Evolutionary conservation across 2,888 invertebrate genomes (phyloP), one percentile per base, ranked within the genome.

Genomic region (Caenorhabditis sp.): DNA sequence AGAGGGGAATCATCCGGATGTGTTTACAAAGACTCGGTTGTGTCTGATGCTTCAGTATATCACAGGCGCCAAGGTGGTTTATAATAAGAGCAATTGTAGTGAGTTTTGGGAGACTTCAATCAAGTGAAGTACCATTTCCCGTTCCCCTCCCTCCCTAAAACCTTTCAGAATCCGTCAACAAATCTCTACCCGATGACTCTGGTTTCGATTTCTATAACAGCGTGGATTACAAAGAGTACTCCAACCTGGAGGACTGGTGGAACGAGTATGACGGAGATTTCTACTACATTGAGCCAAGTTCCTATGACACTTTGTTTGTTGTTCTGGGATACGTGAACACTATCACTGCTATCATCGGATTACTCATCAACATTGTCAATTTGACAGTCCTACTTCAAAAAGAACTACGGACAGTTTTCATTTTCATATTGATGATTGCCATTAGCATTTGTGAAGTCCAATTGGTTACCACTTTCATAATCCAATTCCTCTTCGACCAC

Each of bases 381-480:
- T 35, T 65, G 24, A 53, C 53, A 24, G 37, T 65, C n/a, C 37
- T 65, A 0, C n/a, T 65, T 1, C 53, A 53, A 22, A 64, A 51
- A 22, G 51, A 50, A 11, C 24, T 65, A 5, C 22, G 65, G 13
- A 9, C 8, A 13, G 35, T 32, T 37, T 51, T 53, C 13, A 53
- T 65, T 24, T 65, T 51, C 24, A 65, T 65, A 18, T n/a, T 65
- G 3, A 65, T 65, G 65, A 65, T 65, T 37, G 65, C 53, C 6
- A 65, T 65, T 5, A 22, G 37, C n/a, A 0, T 53, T 13, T 28
- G 51, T 3, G 65, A 65, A 8, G 8, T 53, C 28, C 11, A 35
- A 32, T 18, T 11, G 2, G 50, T 50, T 15, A 26, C 32, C 50
- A 64, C 18, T 28, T 64, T 35, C 51, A 28, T 15, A 18, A 20